Percentiles rank a stretch among this genome's conserved stretches.
phyloP scores from a whole-genome alignment of 1,140 invertebrate species.

The Xylocopa sonorina region DNA sequence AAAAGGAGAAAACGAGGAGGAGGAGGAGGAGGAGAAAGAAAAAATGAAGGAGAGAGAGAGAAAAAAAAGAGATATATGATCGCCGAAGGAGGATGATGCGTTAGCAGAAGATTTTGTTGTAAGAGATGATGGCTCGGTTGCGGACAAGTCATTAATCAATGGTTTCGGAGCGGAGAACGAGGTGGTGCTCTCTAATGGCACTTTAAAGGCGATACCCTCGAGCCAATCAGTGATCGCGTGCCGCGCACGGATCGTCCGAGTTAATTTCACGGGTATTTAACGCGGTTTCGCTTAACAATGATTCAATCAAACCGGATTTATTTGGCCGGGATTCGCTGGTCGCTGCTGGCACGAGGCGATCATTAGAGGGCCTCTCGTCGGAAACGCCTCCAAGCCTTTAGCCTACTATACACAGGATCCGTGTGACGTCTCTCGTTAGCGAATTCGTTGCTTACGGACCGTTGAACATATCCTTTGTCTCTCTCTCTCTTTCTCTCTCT shows the following conservation, averaged over 20 bases:
- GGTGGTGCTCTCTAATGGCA: constrained; percentile 60
- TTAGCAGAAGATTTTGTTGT: background rate
- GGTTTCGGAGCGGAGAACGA: constrained; percentile 25
- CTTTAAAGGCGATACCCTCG: constrained; percentile 72
- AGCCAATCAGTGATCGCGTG: constrained; percentile 73
- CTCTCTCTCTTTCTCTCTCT: too few species aligned
- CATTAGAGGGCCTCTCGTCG: constrained; percentile 67
- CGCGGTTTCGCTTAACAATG: constrained; percentile 75
- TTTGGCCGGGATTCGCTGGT: constrained; percentile 63
- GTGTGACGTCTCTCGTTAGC: constrained; percentile 22
- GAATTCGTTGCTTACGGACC: constrained; percentile 15
- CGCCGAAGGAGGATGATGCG: background rate
- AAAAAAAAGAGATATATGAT: constrained; percentile 18
- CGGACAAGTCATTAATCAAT: constrained; percentile 70
- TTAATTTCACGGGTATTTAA: constrained; percentile 82
- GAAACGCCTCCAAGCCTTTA: constrained; percentile 67
- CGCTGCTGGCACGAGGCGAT: constrained; percentile 67
- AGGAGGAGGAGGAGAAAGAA: background rate
- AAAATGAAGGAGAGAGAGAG: background rate
- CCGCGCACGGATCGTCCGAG: constrained; percentile 62
- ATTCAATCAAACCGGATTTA: constrained; percentile 79
- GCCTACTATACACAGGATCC: constrained; percentile 16
- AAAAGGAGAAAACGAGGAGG: background rate
- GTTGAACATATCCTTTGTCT: background rate
- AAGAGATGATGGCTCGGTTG: background rate